Evolutionary conservation across 2,797 vertebrate species (phyloP), one percentile per base, ranked within the genome.

Genomic region (Enteromius fasciolatus): DNA sequence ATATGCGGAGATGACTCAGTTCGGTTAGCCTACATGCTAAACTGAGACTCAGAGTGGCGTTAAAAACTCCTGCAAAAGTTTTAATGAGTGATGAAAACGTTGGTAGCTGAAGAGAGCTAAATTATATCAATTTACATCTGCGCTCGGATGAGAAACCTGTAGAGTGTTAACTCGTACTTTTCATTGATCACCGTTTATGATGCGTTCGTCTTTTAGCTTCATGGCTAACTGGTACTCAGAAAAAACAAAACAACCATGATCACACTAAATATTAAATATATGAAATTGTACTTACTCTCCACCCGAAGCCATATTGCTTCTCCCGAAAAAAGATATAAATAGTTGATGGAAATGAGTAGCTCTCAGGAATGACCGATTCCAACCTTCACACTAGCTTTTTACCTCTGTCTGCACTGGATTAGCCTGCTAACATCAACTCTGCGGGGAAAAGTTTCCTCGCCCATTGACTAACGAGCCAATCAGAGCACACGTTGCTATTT

Each of bases 221-320:
- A 39, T 17, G 15, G 81, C 81, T 83, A 83, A 77, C 66, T 77
- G 75, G 2, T 20, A 59, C 20, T 73, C 39, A 39, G 59, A 78
- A 20, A 69, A 74, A 82, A 80, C 66, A 81, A 74, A 68, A 78
- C 63, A 31, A 9, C 66, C 12, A 59, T 48, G 25, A 57, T 61
- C 36, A 14, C 46, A 44, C 23, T 61, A 72, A n/a, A 63, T 23
- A 23, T 36, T 59, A n/a, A 20, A 28, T 3, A 44, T 36, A 10
- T 0, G 69, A 33, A 25, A 18, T 36, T 89, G 0, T 89, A 95
- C 95, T 95, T 89, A 96, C 95, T 96, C 95, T 91, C 92, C 94
- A 87, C 93, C 95, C 91, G 95, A 95, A 89, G 95, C 95, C 95
- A 96, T 96, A 87, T 91, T 94, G 82, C 89, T 93, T 91, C 91